Base-by-base conservation (phyloP, 2,797 vertebrate genomes). In the Arrhamphus sclerolepis region DNA sequence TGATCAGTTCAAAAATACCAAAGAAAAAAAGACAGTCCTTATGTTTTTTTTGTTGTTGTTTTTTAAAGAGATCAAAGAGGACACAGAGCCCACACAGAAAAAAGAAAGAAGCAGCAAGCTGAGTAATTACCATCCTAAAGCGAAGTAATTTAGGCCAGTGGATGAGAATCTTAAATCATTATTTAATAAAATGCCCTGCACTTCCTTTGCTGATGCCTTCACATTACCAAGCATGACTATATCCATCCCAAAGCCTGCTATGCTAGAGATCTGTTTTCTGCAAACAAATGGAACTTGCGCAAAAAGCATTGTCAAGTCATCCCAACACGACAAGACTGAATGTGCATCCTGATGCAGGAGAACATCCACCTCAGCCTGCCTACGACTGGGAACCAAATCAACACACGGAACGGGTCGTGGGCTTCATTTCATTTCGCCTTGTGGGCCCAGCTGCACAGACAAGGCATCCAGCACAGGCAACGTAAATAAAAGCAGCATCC, bases 281-380 rank as follows among this genome's bases (percentile, higher is more conserved):
- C 39, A 21, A 17, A 46, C 56, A 40, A 52, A 28, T 40, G 66
- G 66, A 70, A 73, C 42, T 34, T 73, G 75, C 82, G 72, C 63
- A 71, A 72, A 71, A 72, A 77, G 71, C 74, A 66, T 70, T 72
- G 76, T 78, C 81, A 83, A 81, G 77, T 85, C 86, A 77, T 85
- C 11, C 77, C 73, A 75, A 70, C 62, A 74, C 51, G 51, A 83
- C 63, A 46, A 52, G 66, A 56, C 72, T 59, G 60, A 62, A 85
- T 83, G 60, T 74, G 76, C 76, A 84, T 85, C 80, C 74, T 75
- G 70, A 81, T 75, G 70, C 68, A 54, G 44, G 66, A 42, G 26
- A 71, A 56, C 66, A 60, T 21, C 61, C 49, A 41, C 43, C 74
- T 56, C 46, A n/a, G 26, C 59, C 46, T 54, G 47, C 56, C 26